Evolutionary conservation across 2,888 invertebrate genomes (phyloP).

Genomic region (Noctua comes): DNA sequence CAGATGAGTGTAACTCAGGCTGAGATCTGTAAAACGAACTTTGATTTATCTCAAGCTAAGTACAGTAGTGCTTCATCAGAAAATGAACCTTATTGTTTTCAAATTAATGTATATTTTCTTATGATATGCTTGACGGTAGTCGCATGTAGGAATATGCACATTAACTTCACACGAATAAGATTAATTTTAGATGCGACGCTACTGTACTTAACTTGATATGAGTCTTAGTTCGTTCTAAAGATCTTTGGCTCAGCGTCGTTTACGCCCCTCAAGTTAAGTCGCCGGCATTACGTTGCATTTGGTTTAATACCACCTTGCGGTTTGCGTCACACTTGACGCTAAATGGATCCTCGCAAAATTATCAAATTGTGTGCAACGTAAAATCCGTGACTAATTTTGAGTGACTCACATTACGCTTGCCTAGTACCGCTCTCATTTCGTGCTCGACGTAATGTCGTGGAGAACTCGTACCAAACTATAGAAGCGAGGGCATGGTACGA

Average conservation of each 20-base stretch:
- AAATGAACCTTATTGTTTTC: neutral
- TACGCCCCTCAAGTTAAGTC: neutral
- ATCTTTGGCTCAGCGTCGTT: neutral
- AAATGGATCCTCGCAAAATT: neutral
- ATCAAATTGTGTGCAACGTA: neutral
- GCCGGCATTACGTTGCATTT: constrained; percentile 4
- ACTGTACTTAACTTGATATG: neutral
- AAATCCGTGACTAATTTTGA: constrained; percentile 20
- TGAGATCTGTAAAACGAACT: neutral
- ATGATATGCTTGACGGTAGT: neutral
- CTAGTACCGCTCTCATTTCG: neutral
- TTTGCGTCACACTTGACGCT: neutral
- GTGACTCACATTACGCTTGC: neutral
- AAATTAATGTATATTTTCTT: neutral
- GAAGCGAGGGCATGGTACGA: neutral
- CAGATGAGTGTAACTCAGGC: neutral
- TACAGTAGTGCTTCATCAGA: neutral
- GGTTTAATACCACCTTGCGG: neutral
- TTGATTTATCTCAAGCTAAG: neutral
- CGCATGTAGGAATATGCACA: neutral
- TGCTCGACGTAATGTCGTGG: neutral
- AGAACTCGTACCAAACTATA: neutral
- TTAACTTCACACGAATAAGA: neutral
- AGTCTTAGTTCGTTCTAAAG: neutral
- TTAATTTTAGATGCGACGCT: neutral